Evolutionary conservation across 2,797 vertebrate genomes (phyloP), one percentile per base, ranked within the genome.

Genomic region (Acrocephalus scirpaceus): DNA sequence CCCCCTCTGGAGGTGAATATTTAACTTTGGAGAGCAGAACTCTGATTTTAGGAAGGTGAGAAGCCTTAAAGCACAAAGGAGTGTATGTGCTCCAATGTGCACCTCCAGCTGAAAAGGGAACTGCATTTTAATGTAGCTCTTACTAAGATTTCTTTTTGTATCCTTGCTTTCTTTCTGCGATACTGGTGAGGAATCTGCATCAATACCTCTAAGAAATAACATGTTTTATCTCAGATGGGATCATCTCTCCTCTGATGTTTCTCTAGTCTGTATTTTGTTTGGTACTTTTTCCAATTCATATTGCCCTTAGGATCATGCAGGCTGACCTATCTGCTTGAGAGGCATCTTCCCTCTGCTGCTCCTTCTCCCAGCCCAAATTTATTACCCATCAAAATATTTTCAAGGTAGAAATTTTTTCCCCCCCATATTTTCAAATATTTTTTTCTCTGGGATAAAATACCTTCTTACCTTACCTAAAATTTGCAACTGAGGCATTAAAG

Each of bases 161-260:
- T 65, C 51, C 34, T 91, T 60, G 48, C 84, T 95, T 92, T 92
- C 76, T 86, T 82, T 81, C 86, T 73, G 51, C 56, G 64, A 57
- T 76, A 15, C 50, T 88, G 91, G 72, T 65, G 57, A 84, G 79
- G 50, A 92, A 65, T 90, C 88, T 88, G 57, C 61, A 71, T 80
- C 44, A n/a, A 9, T 44, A 45, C 10, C 36, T 72, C 73, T 73
- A 14, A 91, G 88, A 72, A 88, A 53, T 50, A 48, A 32, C 29
- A 51, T 45, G 42, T 22, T 92, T 83, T 91, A 17, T 86, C 42
- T 86, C 82, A 62, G 66, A 44, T 75, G 29, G 29, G 25, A 51
- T 88, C 66, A 44, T 11, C 34, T 82, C 13, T 67, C 54, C 72
- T 84, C 38, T 67, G 61, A 42, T 78, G 51, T 84, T 86, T 73